phyloP scores from a whole-genome alignment of 2,113 vertebrate species.

The Gymnogyps californianus region DNA sequence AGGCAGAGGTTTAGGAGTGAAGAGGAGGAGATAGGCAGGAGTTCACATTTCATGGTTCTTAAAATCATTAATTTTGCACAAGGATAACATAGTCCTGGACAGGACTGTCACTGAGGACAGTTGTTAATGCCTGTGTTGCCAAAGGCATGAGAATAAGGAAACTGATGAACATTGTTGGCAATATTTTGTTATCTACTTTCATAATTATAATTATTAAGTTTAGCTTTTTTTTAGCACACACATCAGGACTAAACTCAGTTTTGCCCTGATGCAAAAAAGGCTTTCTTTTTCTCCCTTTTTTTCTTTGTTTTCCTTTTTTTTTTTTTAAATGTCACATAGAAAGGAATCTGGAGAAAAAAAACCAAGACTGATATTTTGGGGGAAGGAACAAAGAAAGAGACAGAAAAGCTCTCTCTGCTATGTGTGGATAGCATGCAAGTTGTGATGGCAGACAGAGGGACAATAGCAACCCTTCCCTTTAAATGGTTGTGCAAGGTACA shows the following conservation, averaged over 20 bases:
- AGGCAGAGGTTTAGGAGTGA: background rate
- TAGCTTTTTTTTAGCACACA: background rate
- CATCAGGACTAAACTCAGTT: background rate
- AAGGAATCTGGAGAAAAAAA: background rate
- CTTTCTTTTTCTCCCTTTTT: accelerated
- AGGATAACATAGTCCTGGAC: background rate
- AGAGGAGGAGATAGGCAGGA: background rate
- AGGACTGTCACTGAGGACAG: background rate
- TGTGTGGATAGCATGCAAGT: background rate
- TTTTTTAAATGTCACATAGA: background rate
- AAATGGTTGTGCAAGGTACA: background rate
- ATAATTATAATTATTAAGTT: background rate
- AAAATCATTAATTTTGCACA: background rate
- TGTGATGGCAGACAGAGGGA: background rate
- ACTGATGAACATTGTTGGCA: background rate
- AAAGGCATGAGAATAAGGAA: background rate
- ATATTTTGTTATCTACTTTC: background rate
- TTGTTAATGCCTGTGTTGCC: background rate
- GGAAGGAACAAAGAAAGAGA: background rate
- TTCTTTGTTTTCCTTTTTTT: accelerated
- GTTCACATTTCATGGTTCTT: background rate
- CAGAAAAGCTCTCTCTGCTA: background rate
- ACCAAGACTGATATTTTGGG: accelerated
- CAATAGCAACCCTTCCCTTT: background rate
- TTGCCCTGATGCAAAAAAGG: background rate